phyloP scores from a whole-genome alignment of 1,140 invertebrate species.

The Drosophila rhopaloa region DNA sequence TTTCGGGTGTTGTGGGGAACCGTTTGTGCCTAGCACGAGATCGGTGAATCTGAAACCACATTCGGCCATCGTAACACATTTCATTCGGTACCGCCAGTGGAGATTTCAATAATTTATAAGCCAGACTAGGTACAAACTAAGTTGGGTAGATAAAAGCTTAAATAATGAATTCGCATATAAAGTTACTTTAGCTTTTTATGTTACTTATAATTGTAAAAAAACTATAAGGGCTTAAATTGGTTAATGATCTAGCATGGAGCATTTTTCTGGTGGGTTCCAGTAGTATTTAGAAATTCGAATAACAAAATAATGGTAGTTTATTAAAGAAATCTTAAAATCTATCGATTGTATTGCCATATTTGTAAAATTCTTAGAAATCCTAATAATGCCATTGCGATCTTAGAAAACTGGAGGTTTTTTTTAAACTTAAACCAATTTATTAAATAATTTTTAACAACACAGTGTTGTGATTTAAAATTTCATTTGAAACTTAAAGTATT shows the following conservation, averaged over 20 bases:
- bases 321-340: too few relatives aligned
- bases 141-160: neutral
- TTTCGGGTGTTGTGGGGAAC: constrained; percentile 5
- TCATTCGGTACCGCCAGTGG: constrained; percentile 9
- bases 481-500: too few relatives aligned
- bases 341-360: too few relatives aligned
- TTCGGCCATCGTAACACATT: constrained; percentile 19
- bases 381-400: too few relatives aligned
- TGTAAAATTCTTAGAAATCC: too few relatives aligned
- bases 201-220: neutral
- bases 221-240: neutral
- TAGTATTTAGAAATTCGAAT: too few relatives aligned
- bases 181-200: neutral
- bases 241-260: neutral
- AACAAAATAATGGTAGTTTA: too few relatives aligned
- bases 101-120: constrained; percentile 2
- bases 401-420: too few relatives aligned
- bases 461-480: too few relatives aligned
- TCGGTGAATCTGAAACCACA: constrained; percentile 13
- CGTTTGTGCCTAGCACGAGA: constrained; percentile 40
- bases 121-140: neutral
- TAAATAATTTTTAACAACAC: too few relatives aligned
- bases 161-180: neutral
- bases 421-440: too few relatives aligned
- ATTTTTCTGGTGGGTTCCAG: neutral